Conservation (phyloP, 2,797 vertebrate genomes). For the Zenarchopterus dispar region DNA sequence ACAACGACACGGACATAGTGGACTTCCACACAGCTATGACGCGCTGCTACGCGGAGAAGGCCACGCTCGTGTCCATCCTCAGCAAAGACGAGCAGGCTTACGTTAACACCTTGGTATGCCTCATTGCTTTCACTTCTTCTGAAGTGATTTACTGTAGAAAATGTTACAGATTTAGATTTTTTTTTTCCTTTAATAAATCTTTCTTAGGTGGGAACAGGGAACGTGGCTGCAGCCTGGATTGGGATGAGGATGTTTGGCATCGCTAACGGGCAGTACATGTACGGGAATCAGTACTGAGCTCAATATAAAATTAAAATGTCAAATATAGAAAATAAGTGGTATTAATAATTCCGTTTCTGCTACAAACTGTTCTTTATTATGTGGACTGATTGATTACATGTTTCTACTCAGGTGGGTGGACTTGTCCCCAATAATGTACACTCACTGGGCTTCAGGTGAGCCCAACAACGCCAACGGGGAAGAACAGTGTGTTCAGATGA, state of each 20-base stretch:
- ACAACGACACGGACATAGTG: conserved; percentile 83
- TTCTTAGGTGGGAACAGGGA: conserved; percentile 81
- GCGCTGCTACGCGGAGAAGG: conserved; percentile 75
- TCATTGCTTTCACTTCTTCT: background rate
- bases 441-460: conserved; percentile 82
- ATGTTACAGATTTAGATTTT: no score
- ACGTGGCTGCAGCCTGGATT: conserved; percentile 76
- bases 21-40: conserved; percentile 71
- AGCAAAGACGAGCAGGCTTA: conserved; percentile 75
- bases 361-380: background rate
- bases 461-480: conserved; percentile 84
- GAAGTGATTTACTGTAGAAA: background rate
- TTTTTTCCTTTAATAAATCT: background rate
- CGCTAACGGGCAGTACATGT: conserved; percentile 73
- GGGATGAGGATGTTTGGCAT: conserved; percentile 76
- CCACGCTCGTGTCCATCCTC: conserved; percentile 76
- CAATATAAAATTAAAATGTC: background rate
- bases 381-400: no score
- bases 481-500: conserved; percentile 85
- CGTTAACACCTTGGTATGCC: conserved; percentile 77
- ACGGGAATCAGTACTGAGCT: conserved; percentile 46
- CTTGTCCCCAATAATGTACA: conserved; percentile 74
- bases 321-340: no score
- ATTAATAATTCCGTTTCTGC: no score
- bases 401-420: conserved; percentile 77